Evolutionary conservation across 2,888 invertebrate genomes (phyloP), one percentile per base, ranked within the genome.

Genomic region (Rambutsinella grinnellia): DNA sequence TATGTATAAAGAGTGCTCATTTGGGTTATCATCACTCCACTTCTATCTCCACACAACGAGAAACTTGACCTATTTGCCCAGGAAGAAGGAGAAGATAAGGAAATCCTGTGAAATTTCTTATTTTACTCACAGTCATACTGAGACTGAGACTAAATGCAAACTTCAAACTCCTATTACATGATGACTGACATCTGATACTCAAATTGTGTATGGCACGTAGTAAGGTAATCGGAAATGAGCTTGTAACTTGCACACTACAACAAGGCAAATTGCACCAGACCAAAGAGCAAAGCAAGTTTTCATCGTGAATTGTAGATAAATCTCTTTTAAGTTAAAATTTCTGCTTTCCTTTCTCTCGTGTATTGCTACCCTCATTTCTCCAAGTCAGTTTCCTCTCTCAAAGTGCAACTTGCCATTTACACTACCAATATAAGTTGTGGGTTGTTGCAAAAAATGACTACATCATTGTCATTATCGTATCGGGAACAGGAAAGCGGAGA

Each of bases 1-100:
- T 46, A 54, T 57, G 21, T 24, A 23, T 23, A 15, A 21, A 24
- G n/a, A 27, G 47, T 66, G 72, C 66, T 60, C 72, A 72, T 72
- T 72, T 66, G 53, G 72, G 72, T 72, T 72, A 72, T 72, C 71
- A 57, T 24, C 46, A 53, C 10, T 57, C 21, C 36, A 13, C 26
- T 21, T 63, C 19, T 47, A 63, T 63, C 57, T 71, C n/a, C 19
- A 63, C 24, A 58, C 46, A 71, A 74, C 74, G 67, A 72, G 72
- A 66, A 74, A 74, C 74, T 74, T 74, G 74, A 74, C 74, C 74
- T 74, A 74, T 74, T 61, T 74, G 61, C 67, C 56, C 61, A 74
- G 74, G 74, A 74, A 74, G 67, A 74, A 66, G 67, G 67, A 67
- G 60, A 72, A 67, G 74, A 74, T 74, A 67, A 66, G 67, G 74